phyloP scores from a whole-genome alignment of 2,113 vertebrate genomes.

The Emydocephalus ijimae region DNA sequence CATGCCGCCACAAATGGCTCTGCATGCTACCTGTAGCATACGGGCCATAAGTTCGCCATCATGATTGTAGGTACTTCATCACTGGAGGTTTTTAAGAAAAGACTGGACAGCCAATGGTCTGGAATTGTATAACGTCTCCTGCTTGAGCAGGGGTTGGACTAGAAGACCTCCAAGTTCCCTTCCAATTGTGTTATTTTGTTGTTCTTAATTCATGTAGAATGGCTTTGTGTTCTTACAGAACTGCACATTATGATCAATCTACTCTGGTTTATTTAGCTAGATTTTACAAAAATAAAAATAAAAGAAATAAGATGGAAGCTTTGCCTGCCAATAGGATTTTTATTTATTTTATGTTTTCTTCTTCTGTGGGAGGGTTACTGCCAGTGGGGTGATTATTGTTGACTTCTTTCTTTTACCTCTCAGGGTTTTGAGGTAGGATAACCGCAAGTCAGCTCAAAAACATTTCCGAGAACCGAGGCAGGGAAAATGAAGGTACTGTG shows the following conservation, averaged over 20 bases:
- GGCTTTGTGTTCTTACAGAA: background rate
- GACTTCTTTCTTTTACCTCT: background rate
- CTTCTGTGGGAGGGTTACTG: background rate
- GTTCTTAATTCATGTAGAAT: background rate
- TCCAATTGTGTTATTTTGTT: background rate
- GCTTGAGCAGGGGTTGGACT: background rate
- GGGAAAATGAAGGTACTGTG: background rate
- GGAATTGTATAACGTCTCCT: background rate
- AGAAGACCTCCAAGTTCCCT: background rate
- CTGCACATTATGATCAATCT: background rate
- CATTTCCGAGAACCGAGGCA: background rate
- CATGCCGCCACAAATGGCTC: no score
- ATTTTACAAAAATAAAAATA: background rate
- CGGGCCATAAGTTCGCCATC: no score
- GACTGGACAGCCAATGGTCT: no score
- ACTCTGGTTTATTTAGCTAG: background rate
- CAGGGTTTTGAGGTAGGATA: background rate
- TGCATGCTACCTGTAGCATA: no score
- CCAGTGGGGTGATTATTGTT: background rate
- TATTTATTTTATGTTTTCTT: background rate
- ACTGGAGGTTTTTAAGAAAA: no score
- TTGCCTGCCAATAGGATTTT: background rate
- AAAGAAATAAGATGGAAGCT: background rate
- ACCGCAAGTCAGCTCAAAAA: background rate
- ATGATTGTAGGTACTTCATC: no score